A percentile compares a stretch with the other conserved stretches of the same genome.
Conservation (phyloP, 2,113 vertebrate species). For the Rhinolophus sinicus region DNA sequence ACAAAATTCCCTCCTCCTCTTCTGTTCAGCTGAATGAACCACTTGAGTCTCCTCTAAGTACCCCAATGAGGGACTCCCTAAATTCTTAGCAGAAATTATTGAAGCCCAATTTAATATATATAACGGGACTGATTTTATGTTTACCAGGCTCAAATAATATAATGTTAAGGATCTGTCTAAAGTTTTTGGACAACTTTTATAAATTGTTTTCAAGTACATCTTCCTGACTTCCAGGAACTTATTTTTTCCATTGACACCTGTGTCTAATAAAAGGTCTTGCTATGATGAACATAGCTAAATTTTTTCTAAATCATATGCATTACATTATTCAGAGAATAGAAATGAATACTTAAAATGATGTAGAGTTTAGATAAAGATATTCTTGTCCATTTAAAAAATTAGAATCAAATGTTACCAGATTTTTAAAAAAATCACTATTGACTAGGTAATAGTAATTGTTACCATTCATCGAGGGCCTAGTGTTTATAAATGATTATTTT, state of each 20-base stretch:
- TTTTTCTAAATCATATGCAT: not conserved
- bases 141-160: not conserved
- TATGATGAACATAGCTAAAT: not conserved
- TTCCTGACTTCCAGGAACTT: not conserved
- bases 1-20: not conserved
- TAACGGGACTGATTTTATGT: not conserved
- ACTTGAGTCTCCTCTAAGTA: not conserved
- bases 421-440: not conserved
- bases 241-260: not conserved
- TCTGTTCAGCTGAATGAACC: not conserved
- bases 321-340: conserved; percentile 17
- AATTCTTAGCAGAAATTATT: conserved; percentile 15
- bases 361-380: not conserved
- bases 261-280: not conserved
- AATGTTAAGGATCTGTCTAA: not conserved
- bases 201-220: conserved; percentile 4
- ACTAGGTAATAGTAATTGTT: not conserved
- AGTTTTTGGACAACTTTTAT: not conserved
- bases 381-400: conserved; percentile 18
- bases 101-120: not conserved
- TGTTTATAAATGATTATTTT: not conserved
- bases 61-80: not conserved
- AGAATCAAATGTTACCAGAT: not conserved
- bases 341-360: not conserved
- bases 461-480: not conserved